Percentiles rank a stretch among this genome's conserved stretches.
These are phyloP conservation scores for Ophraella communa DNA, from an alignment of 2,888 invertebrate genomes.

Conservation along the genomic window DNA sequence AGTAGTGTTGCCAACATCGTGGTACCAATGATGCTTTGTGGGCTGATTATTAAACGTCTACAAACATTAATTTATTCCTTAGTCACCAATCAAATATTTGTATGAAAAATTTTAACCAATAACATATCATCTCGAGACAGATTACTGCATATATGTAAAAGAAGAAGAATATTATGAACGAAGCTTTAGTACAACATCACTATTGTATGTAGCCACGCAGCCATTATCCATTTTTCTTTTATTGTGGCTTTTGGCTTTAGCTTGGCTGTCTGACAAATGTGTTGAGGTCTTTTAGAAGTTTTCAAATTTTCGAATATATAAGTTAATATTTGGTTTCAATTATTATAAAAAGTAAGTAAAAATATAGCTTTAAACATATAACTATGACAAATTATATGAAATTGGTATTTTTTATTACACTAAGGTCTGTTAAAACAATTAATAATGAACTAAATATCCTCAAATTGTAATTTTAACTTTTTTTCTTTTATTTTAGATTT, in stretches of 20 bases:
- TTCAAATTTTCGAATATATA: slow-evolving; percentile 7
- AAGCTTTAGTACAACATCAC: background rate
- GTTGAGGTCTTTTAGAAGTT: slow-evolving; percentile 17
- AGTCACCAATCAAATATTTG: background rate
- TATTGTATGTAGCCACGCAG: slow-evolving; percentile 1
- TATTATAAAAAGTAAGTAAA: background rate
- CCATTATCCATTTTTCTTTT: slow-evolving; percentile 19
- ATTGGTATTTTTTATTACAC: background rate
- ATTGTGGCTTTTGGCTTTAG: slow-evolving; percentile 5
- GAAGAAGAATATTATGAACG: background rate
- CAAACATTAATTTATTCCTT: background rate
- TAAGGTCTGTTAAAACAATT: background rate
- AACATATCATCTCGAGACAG: background rate
- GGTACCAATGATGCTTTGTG: no score
- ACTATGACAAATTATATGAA: background rate
- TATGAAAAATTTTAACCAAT: background rate
- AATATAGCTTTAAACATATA: background rate
- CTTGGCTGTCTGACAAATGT: slow-evolving; percentile 19
- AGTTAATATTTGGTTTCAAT: background rate
- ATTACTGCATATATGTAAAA: background rate
- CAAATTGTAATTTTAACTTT: background rate
- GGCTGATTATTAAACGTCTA: background rate
- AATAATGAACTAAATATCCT: background rate
- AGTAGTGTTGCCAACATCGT: background rate
- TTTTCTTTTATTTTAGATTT: background rate